Base-by-base conservation (phyloP, 2,888 invertebrate genomes). In the Drepana falcataria region DNA sequence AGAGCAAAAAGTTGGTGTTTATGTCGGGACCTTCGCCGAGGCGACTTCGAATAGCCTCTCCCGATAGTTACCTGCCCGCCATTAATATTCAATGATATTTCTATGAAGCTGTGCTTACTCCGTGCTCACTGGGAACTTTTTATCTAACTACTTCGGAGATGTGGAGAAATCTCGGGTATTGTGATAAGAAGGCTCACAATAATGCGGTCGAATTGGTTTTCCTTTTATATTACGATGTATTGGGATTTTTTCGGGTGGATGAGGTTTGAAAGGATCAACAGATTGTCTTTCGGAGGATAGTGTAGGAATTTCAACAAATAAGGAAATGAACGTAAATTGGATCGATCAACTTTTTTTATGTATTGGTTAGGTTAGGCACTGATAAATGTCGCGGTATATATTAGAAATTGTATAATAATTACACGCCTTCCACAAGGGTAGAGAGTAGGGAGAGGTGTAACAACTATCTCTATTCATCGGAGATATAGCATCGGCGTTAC, bases 51-150 rank as follows among this genome's bases (percentile, higher is more conserved):
- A 41, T 51, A 51, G 40, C 51, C 40, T 51, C 34, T 51, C 51
- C 41, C 51, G 51, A 51, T 51, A 51, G 33, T 57, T 61, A 63
- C 51, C 55, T 56, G 57, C 53, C 53, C 56, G 54, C 57, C 66
- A 73, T 73, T 73, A 71, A 72, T 71, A 69, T 64, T 68, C 63
- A 58, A 68, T 65, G 59, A 53, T 57, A 56, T 64, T 64, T 66
- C 60, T 66, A 59, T 58, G 35, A 37, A 21, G 33, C 51, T 56
- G 48, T 63, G 54, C 55, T 65, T 58, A 21, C 7, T 41, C 5
- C 33, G 3, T 33, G 6, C 33, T 40, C 7, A 37, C 33, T 40
- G 44, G 44, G 3, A 2, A 9, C 9, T 44, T 44, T 44, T 44
- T 44, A 9, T 44, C 44, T 9, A 44, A 6, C 6, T 9, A 7